Conservation (phyloP, 2,113 vertebrate species). For the Glareola pratincola region DNA sequence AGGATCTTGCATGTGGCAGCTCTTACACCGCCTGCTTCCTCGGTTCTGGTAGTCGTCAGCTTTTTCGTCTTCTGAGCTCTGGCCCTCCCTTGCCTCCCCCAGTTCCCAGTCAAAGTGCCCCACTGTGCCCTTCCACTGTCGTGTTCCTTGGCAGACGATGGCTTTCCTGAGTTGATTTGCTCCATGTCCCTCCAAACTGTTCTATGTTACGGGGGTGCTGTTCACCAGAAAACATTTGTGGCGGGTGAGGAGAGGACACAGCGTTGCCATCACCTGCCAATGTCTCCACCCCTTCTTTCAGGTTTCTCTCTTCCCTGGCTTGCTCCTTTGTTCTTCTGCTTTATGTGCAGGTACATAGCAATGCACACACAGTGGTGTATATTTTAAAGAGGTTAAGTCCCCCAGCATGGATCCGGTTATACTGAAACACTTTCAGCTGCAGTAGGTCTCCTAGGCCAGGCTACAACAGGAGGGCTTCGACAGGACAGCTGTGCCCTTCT, state of each 20-base stretch:
- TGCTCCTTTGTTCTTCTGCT: neutral
- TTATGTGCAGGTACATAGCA: neutral
- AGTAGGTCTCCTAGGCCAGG: neutral
- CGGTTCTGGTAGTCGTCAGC: accelerated
- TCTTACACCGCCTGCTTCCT: neutral
- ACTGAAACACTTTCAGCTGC: neutral
- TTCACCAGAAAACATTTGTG: neutral
- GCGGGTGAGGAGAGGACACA: neutral
- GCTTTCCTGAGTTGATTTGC: neutral
- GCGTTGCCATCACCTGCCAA: neutral
- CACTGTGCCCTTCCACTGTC: accelerated
- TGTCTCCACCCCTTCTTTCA: neutral
- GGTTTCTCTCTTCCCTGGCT: neutral
- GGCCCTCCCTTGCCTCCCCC: neutral
- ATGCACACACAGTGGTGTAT: neutral
- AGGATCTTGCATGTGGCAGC: neutral
- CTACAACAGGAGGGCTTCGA: neutral
- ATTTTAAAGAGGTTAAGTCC: neutral
- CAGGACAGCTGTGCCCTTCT: neutral
- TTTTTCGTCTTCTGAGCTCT: neutral
- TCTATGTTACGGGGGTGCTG: neutral
- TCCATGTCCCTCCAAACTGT: neutral
- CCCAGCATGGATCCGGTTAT: neutral
- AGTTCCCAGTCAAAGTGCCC: neutral
- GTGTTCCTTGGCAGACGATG: neutral